Evolutionary conservation across 2,888 invertebrate species (phyloP).

Genomic region (Omphaloscelis lunosa): DNA sequence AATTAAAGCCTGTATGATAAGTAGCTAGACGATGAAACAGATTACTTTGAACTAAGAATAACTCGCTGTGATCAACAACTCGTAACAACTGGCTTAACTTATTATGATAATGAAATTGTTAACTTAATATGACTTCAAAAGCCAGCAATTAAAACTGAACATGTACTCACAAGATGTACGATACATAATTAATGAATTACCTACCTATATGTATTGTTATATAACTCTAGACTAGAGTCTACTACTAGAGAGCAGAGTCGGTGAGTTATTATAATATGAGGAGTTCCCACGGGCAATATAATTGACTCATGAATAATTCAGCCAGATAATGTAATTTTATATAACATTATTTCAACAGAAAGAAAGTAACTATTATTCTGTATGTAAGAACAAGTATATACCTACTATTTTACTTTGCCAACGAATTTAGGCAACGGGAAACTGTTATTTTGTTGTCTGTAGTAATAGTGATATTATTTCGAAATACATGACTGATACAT

Average conservation of each 20-base stretch:
- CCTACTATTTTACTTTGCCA: background rate
- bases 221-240: background rate
- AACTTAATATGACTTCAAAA: slow-evolving; percentile 4
- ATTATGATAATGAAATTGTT: background rate
- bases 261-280: background rate
- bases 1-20: background rate
- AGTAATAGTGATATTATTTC: background rate
- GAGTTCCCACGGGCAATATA: background rate
- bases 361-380: background rate
- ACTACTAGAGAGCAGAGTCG: no score
- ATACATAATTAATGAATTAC: background rate
- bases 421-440: background rate
- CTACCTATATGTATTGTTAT: background rate
- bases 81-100: background rate
- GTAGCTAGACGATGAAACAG: background rate
- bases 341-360: background rate
- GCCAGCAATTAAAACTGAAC: background rate
- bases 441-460: background rate
- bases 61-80: background rate
- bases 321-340: background rate
- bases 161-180: background rate
- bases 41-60: background rate
- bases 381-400: background rate
- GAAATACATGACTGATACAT: background rate
- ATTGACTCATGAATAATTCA: slow-evolving; percentile 3